Conservation (phyloP, 2,888 invertebrate species). For the Phanerotoma sp. region DNA sequence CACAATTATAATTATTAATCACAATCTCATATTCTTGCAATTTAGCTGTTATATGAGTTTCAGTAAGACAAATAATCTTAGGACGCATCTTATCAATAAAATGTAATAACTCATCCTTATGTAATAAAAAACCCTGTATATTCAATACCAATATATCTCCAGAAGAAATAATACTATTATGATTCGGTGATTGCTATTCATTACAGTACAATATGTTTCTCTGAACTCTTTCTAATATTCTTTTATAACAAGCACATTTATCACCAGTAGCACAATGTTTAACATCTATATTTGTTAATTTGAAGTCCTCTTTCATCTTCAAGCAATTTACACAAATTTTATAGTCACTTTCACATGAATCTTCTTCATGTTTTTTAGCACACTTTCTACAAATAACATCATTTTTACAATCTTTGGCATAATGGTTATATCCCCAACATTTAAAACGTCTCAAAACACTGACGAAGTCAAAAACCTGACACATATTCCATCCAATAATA, state of each 20-base stretch:
- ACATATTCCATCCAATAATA: neutral
- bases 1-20: neutral
- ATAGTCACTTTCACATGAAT: slow-evolving; percentile 2
- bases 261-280: slow-evolving; percentile 15
- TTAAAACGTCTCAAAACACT: neutral
- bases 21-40: neutral
- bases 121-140: neutral
- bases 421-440: slow-evolving; percentile 25
- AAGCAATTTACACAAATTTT: slow-evolving; percentile 27
- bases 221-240: slow-evolving; percentile 6
- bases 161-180: neutral
- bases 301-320: too few species aligned
- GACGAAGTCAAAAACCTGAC: neutral
- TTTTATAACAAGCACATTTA: slow-evolving; percentile 13
- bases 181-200: slow-evolving; percentile 19
- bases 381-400: too few species aligned
- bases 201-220: slow-evolving; percentile 11
- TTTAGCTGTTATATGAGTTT: neutral
- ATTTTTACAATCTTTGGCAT: slow-evolving; percentile 24
- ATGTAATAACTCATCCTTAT: slow-evolving; percentile 5
- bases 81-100: neutral
- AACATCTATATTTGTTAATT: slow-evolving; percentile 3
- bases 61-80: neutral
- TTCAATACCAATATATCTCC: slow-evolving; percentile 6
- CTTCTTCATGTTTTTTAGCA: slow-evolving; percentile 10